Evolutionary conservation across 2,888 invertebrate species (phyloP).

Genomic region (Drosophila atroscutellata): DNA sequence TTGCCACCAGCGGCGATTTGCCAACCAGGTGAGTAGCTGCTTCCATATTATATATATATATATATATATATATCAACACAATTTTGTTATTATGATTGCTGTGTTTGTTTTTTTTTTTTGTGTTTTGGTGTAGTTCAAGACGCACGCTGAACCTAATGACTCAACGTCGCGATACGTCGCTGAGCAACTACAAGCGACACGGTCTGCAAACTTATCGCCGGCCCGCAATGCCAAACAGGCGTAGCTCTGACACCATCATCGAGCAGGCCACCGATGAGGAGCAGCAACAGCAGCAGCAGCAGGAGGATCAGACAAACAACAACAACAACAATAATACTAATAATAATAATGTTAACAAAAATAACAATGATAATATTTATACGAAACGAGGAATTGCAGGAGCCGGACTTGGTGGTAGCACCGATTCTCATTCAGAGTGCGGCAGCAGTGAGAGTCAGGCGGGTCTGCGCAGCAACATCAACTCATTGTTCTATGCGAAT

Average conservation of each 20-base stretch:
- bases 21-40: constrained; percentile 54
- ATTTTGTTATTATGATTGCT: not conserved
- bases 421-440: constrained; percentile 57
- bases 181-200: constrained; percentile 71
- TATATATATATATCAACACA: not conserved
- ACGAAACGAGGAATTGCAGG: not conserved
- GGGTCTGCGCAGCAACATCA: constrained; percentile 23
- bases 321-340: constrained; percentile 47
- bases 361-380: not conserved
- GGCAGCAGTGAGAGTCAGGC: constrained; percentile 51
- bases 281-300: constrained; percentile 11
- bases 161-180: constrained; percentile 45
- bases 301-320: constrained; percentile 39
- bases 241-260: constrained; percentile 60
- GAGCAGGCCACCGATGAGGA: constrained; percentile 49
- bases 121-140: constrained; percentile 69
- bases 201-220: constrained; percentile 55
- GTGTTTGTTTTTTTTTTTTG: not conserved
- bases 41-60: not conserved
- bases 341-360: constrained; percentile 1
- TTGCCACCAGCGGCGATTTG: constrained; percentile 74
- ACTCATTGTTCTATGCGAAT: constrained; percentile 83
- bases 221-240: constrained; percentile 36
- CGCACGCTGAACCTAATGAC: constrained; percentile 79
- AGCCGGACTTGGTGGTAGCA: constrained; percentile 8